A percentile compares a stretch with the other conserved stretches of the same genome.
These are phyloP conservation scores for Pseudorhombus dupliciocellatus DNA, from an alignment of 2,113 vertebrate species.

Conservation along the genomic window DNA sequence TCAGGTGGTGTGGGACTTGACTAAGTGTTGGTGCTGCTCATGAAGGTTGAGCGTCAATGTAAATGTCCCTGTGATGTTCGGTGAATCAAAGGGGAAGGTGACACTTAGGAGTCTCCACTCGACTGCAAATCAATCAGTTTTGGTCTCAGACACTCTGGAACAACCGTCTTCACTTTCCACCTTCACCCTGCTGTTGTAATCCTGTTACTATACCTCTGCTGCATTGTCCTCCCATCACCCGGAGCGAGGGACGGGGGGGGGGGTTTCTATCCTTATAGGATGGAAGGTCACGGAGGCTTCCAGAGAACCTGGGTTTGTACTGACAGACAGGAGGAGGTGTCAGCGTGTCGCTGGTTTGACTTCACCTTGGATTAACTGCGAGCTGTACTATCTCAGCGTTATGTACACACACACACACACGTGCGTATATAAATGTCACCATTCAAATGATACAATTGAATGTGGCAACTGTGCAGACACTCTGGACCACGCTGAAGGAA, in stretches of 20 bases:
- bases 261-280: not conserved
- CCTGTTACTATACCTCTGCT: constrained; percentile 34
- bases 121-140: constrained; percentile 27
- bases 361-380: too few relatives aligned
- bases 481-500: not conserved
- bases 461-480: too few relatives aligned
- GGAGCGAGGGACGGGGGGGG: not conserved
- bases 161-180: not conserved
- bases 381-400: not conserved
- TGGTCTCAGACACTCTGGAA: constrained; percentile 3
- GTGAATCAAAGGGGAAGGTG: constrained; percentile 13
- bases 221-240: constrained; percentile 5
- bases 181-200: constrained; percentile 28
- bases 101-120: constrained; percentile 32
- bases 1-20: too few relatives aligned
- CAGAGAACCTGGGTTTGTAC: not conserved
- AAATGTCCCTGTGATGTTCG: too few relatives aligned
- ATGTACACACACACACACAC: not conserved
- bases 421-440: not conserved
- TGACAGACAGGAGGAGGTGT: not conserved
- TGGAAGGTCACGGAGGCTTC: constrained; percentile 14
- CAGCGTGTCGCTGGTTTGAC: not conserved
- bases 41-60: too few relatives aligned
- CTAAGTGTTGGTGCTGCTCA: too few relatives aligned
- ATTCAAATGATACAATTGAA: not conserved